Conservation (phyloP, 2,888 invertebrate genomes). For the Xylocampa areola region DNA sequence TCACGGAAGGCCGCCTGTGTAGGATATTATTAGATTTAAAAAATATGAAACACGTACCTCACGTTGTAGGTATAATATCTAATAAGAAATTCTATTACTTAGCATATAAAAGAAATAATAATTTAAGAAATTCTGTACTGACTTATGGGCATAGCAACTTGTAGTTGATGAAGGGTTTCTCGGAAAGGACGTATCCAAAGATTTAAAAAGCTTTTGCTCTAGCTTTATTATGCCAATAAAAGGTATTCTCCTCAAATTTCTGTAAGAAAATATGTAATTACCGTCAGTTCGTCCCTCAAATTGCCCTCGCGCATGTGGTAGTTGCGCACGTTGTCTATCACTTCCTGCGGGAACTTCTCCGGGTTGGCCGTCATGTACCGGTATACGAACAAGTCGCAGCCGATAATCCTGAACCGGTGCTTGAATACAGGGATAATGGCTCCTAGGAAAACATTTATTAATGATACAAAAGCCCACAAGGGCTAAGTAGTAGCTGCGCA, state of each 20-base stretch:
- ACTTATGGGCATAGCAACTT: too few relatives aligned
- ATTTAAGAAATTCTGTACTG: too few relatives aligned
- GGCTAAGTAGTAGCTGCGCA: too few relatives aligned
- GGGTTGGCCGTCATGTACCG: conserved; percentile 93
- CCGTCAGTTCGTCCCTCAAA: conserved; percentile 89
- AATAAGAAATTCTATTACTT: too few relatives aligned
- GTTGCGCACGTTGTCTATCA: conserved; percentile 92
- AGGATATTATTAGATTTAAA: not conserved
- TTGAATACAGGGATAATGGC: conserved; percentile 92
- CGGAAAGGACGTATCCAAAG: too few relatives aligned
- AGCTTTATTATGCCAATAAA: not conserved
- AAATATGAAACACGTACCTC: not conserved
- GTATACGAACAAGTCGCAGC: conserved; percentile 94
- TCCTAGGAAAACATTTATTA: conserved; percentile 69
- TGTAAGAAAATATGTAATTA: conserved; percentile 45
- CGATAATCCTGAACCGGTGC: conserved; percentile 93
- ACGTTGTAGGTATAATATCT: too few relatives aligned
- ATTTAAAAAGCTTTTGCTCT: too few relatives aligned
- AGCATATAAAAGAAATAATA: too few relatives aligned
- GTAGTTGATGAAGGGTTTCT: too few relatives aligned
- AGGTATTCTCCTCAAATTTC: not conserved
- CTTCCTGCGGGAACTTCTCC: conserved; percentile 92
- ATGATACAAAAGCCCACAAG: too few relatives aligned
- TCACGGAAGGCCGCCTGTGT: conserved; percentile 76
- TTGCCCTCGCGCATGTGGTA: conserved; percentile 92